Percentiles rank a stretch among this genome's conserved stretches.
These are phyloP conservation scores for Perdita meconis DNA, from an alignment of 2,888 invertebrate species.

Conservation along the genomic window DNA sequence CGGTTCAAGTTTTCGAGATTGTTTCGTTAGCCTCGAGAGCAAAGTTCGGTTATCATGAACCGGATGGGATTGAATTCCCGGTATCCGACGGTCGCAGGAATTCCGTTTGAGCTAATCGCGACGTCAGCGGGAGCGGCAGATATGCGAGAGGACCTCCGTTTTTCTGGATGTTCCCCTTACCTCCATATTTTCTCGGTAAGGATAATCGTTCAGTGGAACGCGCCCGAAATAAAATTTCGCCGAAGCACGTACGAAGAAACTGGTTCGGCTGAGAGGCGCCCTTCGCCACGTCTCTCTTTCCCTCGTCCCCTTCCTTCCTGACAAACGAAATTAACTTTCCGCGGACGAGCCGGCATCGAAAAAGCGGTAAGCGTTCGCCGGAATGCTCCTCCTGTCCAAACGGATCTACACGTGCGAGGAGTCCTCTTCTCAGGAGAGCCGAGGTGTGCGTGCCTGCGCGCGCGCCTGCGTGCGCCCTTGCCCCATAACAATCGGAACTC, in stretches of 20 bases:
- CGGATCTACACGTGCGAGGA: slow-evolving; percentile 23
- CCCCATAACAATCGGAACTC: slow-evolving; percentile 11
- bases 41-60: too few species aligned
- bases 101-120: slow-evolving; percentile 5
- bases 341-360: slow-evolving; percentile 64
- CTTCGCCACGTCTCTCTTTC: slow-evolving; percentile 8
- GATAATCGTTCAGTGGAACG: slow-evolving; percentile 72
- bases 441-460: too few species aligned
- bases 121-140: neutral
- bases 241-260: slow-evolving; percentile 67
- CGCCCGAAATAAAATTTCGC: slow-evolving; percentile 74
- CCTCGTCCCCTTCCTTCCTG: slow-evolving; percentile 45
- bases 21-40: too few species aligned
- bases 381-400: slow-evolving; percentile 42
- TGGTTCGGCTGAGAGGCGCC: slow-evolving; percentile 48
- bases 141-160: slow-evolving; percentile 30
- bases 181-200: slow-evolving; percentile 73
- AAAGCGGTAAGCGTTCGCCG: slow-evolving; percentile 69
- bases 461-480: slow-evolving; percentile 15
- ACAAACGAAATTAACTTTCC: slow-evolving; percentile 76
- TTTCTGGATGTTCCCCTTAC: slow-evolving; percentile 61
- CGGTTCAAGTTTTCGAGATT: too few species aligned
- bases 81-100: slow-evolving; percentile 4
- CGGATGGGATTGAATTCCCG: neutral
- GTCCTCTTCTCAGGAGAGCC: slow-evolving; percentile 45